phyloP scores from a whole-genome alignment of 2,113 vertebrate genomes.

The Irena cyanogastra region DNA sequence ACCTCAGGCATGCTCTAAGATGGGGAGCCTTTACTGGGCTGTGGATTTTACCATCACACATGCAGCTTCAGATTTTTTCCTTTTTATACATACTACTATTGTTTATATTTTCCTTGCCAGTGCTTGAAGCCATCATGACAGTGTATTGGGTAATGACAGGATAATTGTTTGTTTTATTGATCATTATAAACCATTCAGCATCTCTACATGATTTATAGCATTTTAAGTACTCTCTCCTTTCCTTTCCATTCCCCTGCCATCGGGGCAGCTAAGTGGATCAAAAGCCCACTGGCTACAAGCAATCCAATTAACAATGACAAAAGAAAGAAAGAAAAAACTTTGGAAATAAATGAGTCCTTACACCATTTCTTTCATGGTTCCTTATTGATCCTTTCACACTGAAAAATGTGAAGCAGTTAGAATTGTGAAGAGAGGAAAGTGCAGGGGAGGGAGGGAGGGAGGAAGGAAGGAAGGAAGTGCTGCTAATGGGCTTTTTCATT shows the following conservation, averaged over 20 bases:
- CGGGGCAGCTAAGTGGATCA: conserved; percentile 22
- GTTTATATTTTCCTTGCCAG: neutral
- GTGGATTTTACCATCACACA: neutral
- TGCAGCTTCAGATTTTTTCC: neutral
- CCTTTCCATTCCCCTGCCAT: neutral
- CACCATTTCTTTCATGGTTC: neutral
- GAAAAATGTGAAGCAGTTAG: neutral
- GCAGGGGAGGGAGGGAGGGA: neutral
- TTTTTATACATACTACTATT: neutral
- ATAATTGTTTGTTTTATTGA: conserved; percentile 75
- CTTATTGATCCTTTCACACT: neutral
- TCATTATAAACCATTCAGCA: conserved; percentile 56
- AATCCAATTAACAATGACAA: conserved; percentile 44
- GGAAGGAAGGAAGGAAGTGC: neutral
- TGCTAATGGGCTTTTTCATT: neutral
- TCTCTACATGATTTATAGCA: conserved; percentile 52
- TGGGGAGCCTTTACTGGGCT: neutral
- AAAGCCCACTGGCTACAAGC: conserved; percentile 38
- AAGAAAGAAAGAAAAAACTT: neutral
- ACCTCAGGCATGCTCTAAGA: neutral
- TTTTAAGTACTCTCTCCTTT: conserved; percentile 38
- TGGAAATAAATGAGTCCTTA: conserved; percentile 14
- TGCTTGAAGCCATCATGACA: conserved; percentile 26
- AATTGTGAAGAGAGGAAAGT: neutral
- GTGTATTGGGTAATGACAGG: conserved; percentile 55